These are phyloP conservation scores for Alcis repandata DNA, from an alignment of 2,888 invertebrate species.

Conservation along the genomic window DNA sequence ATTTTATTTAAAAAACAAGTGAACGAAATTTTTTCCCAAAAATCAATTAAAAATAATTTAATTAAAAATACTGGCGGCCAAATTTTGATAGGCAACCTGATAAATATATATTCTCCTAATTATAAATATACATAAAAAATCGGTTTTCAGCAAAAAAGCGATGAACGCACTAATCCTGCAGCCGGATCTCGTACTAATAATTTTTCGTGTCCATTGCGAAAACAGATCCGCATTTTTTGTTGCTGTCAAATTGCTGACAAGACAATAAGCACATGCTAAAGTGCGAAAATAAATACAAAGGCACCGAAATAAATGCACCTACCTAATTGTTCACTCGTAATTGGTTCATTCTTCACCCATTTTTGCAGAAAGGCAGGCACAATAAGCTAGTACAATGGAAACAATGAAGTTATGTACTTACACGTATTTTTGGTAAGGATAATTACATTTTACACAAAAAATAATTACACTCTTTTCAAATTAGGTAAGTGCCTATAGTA, in stretches of 20 bases:
- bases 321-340: slow-evolving; percentile 8
- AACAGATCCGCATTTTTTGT: slow-evolving; percentile 36
- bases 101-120: too few relatives aligned
- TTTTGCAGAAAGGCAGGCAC: background rate
- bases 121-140: too few relatives aligned
- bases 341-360: background rate
- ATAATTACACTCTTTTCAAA: too few relatives aligned
- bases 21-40: too few relatives aligned
- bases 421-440: background rate
- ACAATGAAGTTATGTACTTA: background rate
- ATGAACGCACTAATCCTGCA: too few relatives aligned
- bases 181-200: too few relatives aligned
- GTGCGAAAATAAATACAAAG: slow-evolving; percentile 11
- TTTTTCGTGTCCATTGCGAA: background rate
- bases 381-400: slow-evolving; percentile 2
- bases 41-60: too few relatives aligned
- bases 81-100: too few relatives aligned
- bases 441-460: background rate
- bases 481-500: too few relatives aligned
- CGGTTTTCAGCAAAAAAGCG: too few relatives aligned
- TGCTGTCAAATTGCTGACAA: slow-evolving; percentile 26
- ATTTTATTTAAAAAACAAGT: too few relatives aligned
- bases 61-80: too few relatives aligned
- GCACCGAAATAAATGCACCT: slow-evolving; percentile 1
- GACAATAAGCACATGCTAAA: slow-evolving; percentile 19